Evolutionary conservation across 2,888 invertebrate genomes (phyloP), one percentile per base, ranked within the genome.

Genomic region (Aquatica leii): DNA sequence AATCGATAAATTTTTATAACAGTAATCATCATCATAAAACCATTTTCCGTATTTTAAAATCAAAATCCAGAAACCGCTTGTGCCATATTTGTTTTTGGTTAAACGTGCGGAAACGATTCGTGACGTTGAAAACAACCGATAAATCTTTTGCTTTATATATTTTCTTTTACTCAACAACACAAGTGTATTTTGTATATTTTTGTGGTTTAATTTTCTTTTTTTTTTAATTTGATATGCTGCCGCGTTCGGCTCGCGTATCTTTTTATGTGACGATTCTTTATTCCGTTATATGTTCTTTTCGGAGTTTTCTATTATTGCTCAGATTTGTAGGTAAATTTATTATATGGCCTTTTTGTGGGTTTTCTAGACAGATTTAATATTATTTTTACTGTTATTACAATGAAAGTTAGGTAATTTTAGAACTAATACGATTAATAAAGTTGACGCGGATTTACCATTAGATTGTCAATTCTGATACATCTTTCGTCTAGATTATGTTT

Each of bases 91-190:
- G 40, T 40, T 18, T 17, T 15, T 43, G 54, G 21, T 24, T 54
- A 54, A 54, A 43, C 54, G 43, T 54, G 54, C 54, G 54, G 54
- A 54, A 54, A 43, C 54, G 20, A 54, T 54, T 54, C 21, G 43
- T 54, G 21, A 40, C 54, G 12, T 15, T 41, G 24, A 37, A 41
- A 54, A 54, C 21, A 54, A 54, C 54, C 40, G 9, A 54, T 54
- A 54, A 54, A 54, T 54, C 54, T 54, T 15, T 24, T 6, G 24
- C 24, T 6, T 24, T 24, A 24, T 24, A 24, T 24, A 24, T 40
- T 41, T 54, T 41, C 9, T 20, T 20, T 31, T 21, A 41, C 18
- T 24, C 24, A 24, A 24, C 24, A 24, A 24, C 24, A 24, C 24
- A 24, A 24, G 24, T 24, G 24, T 24, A 24, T 24, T 24, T 24